Base-by-base conservation (phyloP, 2,113 vertebrate genomes). In the Protobothrops flavoviridis region DNA sequence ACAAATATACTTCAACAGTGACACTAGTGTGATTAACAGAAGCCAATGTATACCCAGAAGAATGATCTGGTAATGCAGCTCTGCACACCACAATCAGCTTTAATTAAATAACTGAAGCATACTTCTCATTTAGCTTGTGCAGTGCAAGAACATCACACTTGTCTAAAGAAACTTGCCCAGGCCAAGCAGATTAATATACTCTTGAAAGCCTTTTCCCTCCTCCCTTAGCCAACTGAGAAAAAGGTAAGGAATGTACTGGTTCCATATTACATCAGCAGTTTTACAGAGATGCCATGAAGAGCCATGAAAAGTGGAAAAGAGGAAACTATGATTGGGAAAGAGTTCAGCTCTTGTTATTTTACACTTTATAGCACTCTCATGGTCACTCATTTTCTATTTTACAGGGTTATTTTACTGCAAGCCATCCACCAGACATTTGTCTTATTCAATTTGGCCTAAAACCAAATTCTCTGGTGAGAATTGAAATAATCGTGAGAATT, bases 11-110 rank as follows among this genome's bases (percentile, higher is more conserved):
- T 94, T 96, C 0, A 0, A 88, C 59, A 15, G 50, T 93, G 89
- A 87, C 91, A 88, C 3, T 59, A 23, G 64, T 95, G 93, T 97
- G 95, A 92, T 96, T 94, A 96, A 95, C 95, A 96, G 96, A 61
- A 74, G 92, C 93, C 87, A 91, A 74, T 5, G 89, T 90, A 90
- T 85, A 92, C 91, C 93, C 92, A 6, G 33, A 94, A 93, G 90
- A 93, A 90, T 2, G 11, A 29, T 0, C 15, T 91, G 53, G 85
- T 53, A 95, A 94, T 90, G 87, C 74, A 94, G 93, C 24, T 39
- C 94, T 95, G 50, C 39, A 26, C 23, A 53, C 11, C 0, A 0
- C 95, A 94, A 93, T 92, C 0, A 0, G 39, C 55, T 94, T 95
- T 89, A 95, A 93, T 95, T 94, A 87, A 93, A 91, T 87, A 94